A percentile compares a stretch with the other conserved stretches of the same genome.
These are phyloP conservation scores for Oostethus manadensis DNA, from an alignment of 2,113 vertebrate genomes.

Conservation along the genomic window DNA sequence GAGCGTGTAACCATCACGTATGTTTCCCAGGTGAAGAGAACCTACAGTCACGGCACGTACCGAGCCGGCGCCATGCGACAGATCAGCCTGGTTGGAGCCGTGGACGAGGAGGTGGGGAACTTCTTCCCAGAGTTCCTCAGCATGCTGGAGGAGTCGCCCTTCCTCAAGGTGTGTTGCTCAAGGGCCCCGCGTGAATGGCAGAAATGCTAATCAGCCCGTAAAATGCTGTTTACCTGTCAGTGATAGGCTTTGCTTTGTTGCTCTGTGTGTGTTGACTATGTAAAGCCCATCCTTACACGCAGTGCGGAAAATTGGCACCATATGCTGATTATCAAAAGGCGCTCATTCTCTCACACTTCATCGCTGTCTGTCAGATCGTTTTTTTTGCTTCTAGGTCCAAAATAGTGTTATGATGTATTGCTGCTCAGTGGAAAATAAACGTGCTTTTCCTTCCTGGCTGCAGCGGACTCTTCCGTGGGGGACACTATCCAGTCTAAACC, in stretches of 20 bases:
- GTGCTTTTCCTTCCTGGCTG: neutral
- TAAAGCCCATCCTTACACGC: slow-evolving; percentile 4
- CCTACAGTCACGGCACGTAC: slow-evolving; percentile 65
- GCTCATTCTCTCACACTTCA: slow-evolving; percentile 26
- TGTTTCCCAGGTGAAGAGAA: slow-evolving; percentile 58
- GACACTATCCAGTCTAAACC: slow-evolving; percentile 62
- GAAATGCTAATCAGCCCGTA: slow-evolving; percentile 5
- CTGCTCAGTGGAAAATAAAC: neutral
- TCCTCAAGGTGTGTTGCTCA: slow-evolving; percentile 44
- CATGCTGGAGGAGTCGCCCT: slow-evolving; percentile 63
- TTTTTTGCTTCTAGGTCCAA: slow-evolving; percentile 12
- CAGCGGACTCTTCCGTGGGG: slow-evolving; percentile 68
- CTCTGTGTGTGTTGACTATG: slow-evolving; percentile 35
- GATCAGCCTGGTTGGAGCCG: slow-evolving; percentile 65
- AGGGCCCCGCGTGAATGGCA: neutral
- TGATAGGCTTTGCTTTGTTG: slow-evolving; percentile 17
- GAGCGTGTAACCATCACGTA: neutral
- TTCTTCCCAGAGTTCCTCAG: slow-evolving; percentile 66
- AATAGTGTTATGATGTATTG: neutral
- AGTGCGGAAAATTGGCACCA: slow-evolving; percentile 11
- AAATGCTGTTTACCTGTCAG: slow-evolving; percentile 16
- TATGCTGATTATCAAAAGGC: slow-evolving; percentile 34
- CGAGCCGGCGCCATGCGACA: slow-evolving; percentile 68
- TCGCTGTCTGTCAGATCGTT: slow-evolving; percentile 11
- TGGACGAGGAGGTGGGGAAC: slow-evolving; percentile 67